phyloP scores from a whole-genome alignment of 1,140 invertebrate species.

The Pollicipes pollicipes region DNA sequence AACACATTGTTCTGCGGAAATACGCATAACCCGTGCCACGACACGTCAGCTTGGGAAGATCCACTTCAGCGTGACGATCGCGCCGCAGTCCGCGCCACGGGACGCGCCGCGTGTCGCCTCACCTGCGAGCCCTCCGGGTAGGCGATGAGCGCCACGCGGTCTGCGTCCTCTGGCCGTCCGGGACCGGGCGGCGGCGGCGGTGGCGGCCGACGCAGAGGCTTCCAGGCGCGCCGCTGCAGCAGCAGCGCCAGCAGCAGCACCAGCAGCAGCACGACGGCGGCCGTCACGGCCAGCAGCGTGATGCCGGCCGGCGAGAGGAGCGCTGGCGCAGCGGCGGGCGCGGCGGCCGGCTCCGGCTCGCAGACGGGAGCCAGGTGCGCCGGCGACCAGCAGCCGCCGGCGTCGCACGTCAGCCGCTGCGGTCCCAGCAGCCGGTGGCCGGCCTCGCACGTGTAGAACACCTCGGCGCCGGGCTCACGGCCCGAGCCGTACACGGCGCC shows the following conservation, averaged over 20 bases:
- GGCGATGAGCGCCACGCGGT: conserved; percentile 31
- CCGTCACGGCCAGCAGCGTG: conserved; percentile 31
- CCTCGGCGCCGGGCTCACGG: conserved; percentile 8
- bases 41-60: no score
- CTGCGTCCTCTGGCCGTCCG: conserved; percentile 20
- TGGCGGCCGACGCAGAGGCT: conserved; percentile 22
- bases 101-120: no score
- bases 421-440: conserved; percentile 29
- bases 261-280: conserved; percentile 20
- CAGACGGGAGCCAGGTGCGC: conserved; percentile 21
- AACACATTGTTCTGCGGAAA: no score
- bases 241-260: conserved; percentile 25
- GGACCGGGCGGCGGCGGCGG: conserved; percentile 11
- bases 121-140: conserved; percentile 27
- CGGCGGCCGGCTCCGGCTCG: conserved; percentile 3
- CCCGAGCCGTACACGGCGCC: conserved; percentile 15
- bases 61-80: no score
- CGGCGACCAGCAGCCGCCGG: conserved; percentile 31
- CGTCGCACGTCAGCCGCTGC: conserved; percentile 25
- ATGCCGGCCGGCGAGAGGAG: conserved; percentile 25
- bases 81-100: no score
- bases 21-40: no score
- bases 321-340: conserved; percentile 8
- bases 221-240: conserved; percentile 30
- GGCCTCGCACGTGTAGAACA: conserved; percentile 27